A percentile compares a stretch with the other conserved stretches of the same genome.
Conservation (phyloP, 2,113 vertebrate species). For the Paralichthys olivaceus region DNA sequence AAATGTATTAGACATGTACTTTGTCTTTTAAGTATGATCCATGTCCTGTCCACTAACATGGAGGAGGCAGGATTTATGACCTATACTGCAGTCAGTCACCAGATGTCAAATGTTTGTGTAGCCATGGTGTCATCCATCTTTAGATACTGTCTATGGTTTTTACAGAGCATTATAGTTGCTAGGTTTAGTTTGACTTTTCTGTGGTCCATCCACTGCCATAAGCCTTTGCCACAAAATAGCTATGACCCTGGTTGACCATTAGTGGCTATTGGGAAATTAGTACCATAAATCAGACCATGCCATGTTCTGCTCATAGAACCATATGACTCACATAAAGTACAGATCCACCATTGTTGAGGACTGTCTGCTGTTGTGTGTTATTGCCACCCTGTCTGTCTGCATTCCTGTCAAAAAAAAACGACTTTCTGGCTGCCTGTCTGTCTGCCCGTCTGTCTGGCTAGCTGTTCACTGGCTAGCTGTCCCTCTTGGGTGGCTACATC, state of each 20-base stretch:
- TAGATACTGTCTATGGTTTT: too few species aligned
- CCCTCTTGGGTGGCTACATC: slow-evolving; percentile 74
- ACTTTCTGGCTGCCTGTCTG: slow-evolving; percentile 32
- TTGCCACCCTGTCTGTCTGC: slow-evolving; percentile 50
- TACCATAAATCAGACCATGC: not conserved
- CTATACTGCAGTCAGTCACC: too few species aligned
- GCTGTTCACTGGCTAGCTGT: slow-evolving; percentile 66
- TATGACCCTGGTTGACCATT: slow-evolving; percentile 1
- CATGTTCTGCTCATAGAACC: not conserved
- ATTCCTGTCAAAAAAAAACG: slow-evolving; percentile 24
- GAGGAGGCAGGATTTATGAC: too few species aligned
- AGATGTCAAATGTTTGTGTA: too few species aligned
- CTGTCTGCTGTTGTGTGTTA: slow-evolving; percentile 18
- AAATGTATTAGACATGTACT: too few species aligned
- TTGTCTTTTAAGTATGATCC: too few species aligned
- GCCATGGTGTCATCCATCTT: too few species aligned
- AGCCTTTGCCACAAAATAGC: not conserved
- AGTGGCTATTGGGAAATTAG: slow-evolving; percentile 11
- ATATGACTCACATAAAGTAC: slow-evolving; percentile 19
- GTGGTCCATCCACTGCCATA: not conserved
- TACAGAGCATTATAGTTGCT: not conserved
- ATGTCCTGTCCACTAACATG: too few species aligned
- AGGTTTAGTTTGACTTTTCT: not conserved
- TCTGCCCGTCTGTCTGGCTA: slow-evolving; percentile 41
- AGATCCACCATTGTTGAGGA: slow-evolving; percentile 15